Evolutionary conservation across 2,113 vertebrate species (phyloP).

Genomic region (Natator depressus): DNA sequence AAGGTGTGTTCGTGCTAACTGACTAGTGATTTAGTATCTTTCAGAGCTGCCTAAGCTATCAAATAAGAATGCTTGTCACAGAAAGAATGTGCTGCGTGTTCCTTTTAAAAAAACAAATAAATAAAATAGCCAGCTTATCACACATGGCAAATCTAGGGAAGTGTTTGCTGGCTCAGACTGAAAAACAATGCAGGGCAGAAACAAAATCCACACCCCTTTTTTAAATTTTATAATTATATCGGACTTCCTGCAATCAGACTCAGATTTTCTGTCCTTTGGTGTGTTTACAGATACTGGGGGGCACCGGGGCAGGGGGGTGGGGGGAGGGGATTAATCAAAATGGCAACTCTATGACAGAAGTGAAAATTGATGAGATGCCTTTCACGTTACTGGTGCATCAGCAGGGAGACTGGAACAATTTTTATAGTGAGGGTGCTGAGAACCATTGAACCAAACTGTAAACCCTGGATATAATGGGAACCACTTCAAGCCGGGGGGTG

Average conservation of each 20-base stretch:
- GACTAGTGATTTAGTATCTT: background rate
- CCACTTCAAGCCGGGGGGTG: too few relatives aligned
- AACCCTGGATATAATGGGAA: too few relatives aligned
- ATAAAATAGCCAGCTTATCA: background rate
- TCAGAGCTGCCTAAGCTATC: background rate
- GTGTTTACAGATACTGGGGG: background rate
- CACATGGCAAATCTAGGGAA: background rate
- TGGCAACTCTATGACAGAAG: background rate
- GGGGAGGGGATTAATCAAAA: background rate
- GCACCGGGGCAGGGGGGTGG: too few relatives aligned
- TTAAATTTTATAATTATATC: fast-evolving
- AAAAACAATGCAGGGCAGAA: background rate
- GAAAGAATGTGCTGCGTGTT: fast-evolving
- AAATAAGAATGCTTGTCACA: background rate
- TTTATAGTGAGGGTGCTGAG: too few relatives aligned
- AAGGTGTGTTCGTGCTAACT: background rate
- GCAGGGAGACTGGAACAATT: too few relatives aligned
- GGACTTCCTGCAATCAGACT: background rate
- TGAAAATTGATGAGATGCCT: background rate
- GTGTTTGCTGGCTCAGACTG: background rate
- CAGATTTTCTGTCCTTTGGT: background rate
- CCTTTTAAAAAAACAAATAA: background rate
- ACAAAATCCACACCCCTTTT: background rate
- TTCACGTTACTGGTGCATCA: background rate
- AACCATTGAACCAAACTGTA: too few relatives aligned